phyloP scores from a whole-genome alignment of 2,888 invertebrate species.

The Portevinia maculata region DNA sequence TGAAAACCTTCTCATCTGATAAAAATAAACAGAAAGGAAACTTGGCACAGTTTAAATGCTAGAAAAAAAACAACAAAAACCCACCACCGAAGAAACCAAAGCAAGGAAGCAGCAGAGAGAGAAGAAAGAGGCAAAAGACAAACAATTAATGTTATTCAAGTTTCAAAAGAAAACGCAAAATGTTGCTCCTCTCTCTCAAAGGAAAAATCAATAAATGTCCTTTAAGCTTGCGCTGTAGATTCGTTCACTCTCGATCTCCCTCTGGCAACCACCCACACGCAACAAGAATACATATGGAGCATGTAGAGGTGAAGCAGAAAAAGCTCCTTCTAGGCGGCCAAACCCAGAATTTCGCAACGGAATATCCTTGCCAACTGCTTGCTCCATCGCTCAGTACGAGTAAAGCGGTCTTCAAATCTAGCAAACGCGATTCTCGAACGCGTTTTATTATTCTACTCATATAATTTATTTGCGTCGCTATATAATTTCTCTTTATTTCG shows the following conservation, averaged over 20 bases:
- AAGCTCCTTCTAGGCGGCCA: constrained; percentile 65
- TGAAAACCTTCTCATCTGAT: constrained; percentile 35
- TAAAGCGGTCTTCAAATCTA: constrained; percentile 83
- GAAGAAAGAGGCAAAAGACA: constrained; percentile 15
- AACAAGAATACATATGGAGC: constrained; percentile 38
- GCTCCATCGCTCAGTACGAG: constrained; percentile 81
- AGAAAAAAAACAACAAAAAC: constrained; percentile 27
- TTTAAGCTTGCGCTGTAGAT: constrained; percentile 36
- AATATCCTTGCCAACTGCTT: constrained; percentile 72
- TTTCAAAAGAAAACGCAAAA: constrained; percentile 16
- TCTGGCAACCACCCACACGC: constrained; percentile 27
- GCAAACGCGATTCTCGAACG: constrained; percentile 83
- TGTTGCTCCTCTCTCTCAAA: constrained; percentile 10
- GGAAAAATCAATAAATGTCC: constrained; percentile 54
- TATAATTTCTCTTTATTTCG: constrained; percentile 83
- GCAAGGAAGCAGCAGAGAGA: constrained; percentile 11
- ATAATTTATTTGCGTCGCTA: constrained; percentile 83
- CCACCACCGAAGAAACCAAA: constrained; percentile 26
- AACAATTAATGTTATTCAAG: constrained; percentile 39
- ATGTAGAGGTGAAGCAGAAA: constrained; percentile 11
- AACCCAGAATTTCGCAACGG: constrained; percentile 39
- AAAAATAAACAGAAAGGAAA: constrained; percentile 33
- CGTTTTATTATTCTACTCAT: constrained; percentile 83
- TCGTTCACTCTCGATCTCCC: constrained; percentile 16
- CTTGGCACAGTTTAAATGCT: constrained; percentile 64